phyloP scores from a whole-genome alignment of 1,140 invertebrate species.

The Heliothis subflexa region DNA sequence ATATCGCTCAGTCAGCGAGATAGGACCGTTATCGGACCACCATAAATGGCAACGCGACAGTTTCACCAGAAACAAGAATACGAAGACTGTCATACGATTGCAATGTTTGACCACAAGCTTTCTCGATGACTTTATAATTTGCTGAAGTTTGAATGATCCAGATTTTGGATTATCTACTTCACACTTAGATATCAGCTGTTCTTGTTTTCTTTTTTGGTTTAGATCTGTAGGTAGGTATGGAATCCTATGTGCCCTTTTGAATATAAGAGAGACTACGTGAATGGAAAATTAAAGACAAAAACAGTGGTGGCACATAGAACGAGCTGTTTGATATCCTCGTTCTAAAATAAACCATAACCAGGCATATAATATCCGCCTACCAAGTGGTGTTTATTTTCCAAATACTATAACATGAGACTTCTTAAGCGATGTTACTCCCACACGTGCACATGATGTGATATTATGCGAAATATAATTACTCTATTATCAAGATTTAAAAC shows the following conservation, averaged over 20 bases:
- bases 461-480: background rate
- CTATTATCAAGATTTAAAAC: constrained; percentile 4
- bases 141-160: background rate
- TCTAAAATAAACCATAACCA: no score
- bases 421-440: background rate
- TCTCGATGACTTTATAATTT: constrained; percentile 42
- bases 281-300: no score
- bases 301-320: no score
- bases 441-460: background rate
- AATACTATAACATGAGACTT: no score
- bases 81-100: constrained; percentile 58
- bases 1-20: constrained; percentile 20
- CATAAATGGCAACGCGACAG: constrained; percentile 59
- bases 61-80: constrained; percentile 62
- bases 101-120: constrained; percentile 55
- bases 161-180: background rate
- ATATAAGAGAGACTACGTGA: no score
- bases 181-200: background rate
- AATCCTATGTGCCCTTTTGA: background rate
- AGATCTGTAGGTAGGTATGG: background rate
- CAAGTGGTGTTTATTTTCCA: no score
- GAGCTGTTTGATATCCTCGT: no score
- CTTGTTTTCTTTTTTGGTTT: background rate
- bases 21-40: constrained; percentile 52
- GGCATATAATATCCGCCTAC: no score